Evolutionary conservation across 1,140 invertebrate species (phyloP).

Genomic region (Aricia agestis): DNA sequence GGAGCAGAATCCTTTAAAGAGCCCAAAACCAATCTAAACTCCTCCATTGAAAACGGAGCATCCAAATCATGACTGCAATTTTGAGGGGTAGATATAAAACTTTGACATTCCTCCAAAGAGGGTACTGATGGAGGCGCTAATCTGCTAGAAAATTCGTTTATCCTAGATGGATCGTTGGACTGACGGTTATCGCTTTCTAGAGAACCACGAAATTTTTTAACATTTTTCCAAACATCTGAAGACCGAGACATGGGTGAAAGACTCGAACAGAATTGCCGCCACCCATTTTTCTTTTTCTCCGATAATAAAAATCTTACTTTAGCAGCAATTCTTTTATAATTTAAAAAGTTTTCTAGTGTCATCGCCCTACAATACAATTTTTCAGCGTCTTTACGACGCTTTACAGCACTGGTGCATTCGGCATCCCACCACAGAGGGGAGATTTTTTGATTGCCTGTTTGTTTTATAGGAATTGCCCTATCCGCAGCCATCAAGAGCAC

Average conservation of each 20-base stretch:
- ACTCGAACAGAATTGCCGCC: neutral
- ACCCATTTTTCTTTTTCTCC: conserved; percentile 7
- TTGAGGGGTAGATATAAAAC: neutral
- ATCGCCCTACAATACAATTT: neutral
- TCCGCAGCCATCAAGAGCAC: neutral
- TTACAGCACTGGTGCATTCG: neutral
- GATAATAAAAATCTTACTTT: neutral
- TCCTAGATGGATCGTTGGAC: too few species aligned
- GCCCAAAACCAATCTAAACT: neutral
- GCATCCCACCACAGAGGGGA: neutral
- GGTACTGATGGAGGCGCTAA: neutral
- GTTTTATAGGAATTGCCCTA: neutral
- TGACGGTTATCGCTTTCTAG: neutral
- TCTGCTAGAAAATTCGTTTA: neutral
- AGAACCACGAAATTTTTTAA: conserved; percentile 15
- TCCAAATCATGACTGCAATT: neutral
- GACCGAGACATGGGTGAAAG: neutral
- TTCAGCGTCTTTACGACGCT: neutral
- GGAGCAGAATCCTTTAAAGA: neutral
- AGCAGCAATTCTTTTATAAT: conserved; percentile 10
- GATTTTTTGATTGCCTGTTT: neutral
- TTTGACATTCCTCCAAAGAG: neutral
- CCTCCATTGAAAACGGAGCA: neutral
- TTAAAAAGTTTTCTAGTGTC: neutral
- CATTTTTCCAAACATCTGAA: conserved; percentile 12